Conservation (phyloP, 1,140 invertebrate genomes). For the Caenorhabditis latens region DNA sequence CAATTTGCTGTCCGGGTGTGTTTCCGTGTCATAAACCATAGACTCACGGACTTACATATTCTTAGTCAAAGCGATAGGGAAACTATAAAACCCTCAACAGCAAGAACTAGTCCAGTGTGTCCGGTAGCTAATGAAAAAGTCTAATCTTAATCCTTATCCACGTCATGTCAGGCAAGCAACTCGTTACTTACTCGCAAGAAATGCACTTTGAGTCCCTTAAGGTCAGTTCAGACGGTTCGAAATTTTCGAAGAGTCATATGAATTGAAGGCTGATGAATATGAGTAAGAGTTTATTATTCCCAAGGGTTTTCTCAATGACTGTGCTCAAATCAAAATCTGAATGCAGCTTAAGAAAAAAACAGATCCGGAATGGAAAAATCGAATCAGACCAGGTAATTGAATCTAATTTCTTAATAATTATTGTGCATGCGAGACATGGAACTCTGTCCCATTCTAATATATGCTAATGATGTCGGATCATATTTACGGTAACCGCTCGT, state of each 20-base stretch:
- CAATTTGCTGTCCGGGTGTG: constrained; percentile 7
- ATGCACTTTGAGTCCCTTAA: neutral
- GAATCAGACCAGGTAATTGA: too few species aligned
- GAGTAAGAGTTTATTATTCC: neutral
- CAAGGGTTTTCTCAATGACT: too few species aligned
- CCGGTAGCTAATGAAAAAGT: constrained; percentile 27
- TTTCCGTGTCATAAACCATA: constrained; percentile 50
- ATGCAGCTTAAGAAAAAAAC: too few species aligned
- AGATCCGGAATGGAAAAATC: too few species aligned
- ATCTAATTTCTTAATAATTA: too few species aligned
- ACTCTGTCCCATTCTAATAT: too few species aligned
- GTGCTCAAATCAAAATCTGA: too few species aligned
- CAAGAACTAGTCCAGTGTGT: neutral
- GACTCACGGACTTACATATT: neutral
- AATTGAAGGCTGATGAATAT: neutral
- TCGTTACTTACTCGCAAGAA: neutral
- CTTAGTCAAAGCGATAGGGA: neutral
- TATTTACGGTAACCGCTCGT: too few species aligned
- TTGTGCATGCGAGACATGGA: too few species aligned
- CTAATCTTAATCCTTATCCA: constrained; percentile 28
- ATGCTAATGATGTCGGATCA: too few species aligned
- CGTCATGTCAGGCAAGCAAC: neutral
- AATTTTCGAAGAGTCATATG: neutral
- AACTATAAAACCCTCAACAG: constrained; percentile 11
- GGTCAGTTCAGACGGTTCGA: neutral